These are phyloP conservation scores for Capromys pilorides DNA, from an alignment of 2,797 vertebrate species.

Conservation along the genomic window DNA sequence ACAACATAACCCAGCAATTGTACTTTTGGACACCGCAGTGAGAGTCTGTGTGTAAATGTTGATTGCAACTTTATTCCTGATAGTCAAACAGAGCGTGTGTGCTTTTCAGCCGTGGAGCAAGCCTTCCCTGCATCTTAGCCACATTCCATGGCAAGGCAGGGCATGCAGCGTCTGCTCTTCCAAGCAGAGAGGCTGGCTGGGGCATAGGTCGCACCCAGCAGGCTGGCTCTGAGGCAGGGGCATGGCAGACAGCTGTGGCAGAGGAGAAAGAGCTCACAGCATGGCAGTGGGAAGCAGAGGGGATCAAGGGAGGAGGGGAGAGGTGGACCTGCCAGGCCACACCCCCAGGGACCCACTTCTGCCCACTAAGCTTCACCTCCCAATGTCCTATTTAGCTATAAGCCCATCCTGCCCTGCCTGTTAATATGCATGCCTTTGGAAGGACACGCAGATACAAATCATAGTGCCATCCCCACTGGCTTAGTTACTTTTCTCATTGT, in stretches of 20 bases:
- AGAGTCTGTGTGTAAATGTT: neutral
- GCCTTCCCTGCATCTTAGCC: neutral
- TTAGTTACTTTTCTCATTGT: neutral
- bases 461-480: neutral
- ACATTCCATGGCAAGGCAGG: neutral
- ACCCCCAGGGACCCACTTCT: neutral
- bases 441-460: neutral
- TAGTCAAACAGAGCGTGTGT: neutral
- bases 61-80: neutral
- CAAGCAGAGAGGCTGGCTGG: neutral
- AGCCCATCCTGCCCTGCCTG: too few relatives aligned
- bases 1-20: fast-evolving
- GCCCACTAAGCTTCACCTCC: neutral
- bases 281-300: neutral
- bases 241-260: neutral
- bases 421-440: neutral
- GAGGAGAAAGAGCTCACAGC: neutral
- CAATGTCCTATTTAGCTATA: neutral
- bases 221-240: neutral
- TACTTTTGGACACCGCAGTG: neutral
- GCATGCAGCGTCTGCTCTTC: neutral
- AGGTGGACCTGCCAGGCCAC: neutral
- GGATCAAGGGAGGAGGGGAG: neutral
- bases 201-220: neutral
- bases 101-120: neutral